Base-by-base conservation (phyloP, 2,797 vertebrate genomes). In the Lepilemur ruficaudatus region DNA sequence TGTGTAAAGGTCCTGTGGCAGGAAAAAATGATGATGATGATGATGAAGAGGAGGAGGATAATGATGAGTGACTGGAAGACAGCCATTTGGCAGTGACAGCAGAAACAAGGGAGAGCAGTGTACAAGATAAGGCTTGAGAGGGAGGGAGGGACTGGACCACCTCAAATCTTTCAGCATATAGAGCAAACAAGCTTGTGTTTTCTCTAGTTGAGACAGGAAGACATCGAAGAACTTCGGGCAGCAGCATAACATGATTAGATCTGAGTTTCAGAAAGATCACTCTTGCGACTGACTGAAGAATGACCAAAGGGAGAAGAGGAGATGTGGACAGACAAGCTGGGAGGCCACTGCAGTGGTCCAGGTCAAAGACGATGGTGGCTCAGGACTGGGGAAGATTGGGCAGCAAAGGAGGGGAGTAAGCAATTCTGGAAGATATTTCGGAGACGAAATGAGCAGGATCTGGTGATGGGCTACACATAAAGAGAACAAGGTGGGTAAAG, bases 341-440 rank as follows among this genome's bases (percentile, higher is more conserved):
- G 20, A 67, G 80, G 32, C 38, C 50, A 30, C 0, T 50, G 5
- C 28, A 52, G 30, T 18, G 10, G 22, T 79, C 55, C 22, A 35
- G 41, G 48, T 72, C 38, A 50, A 80, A 89, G 79, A 15, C 0
- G 10, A 30, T 3, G 30, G 41, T 0, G 4, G 17, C 61, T 93
- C 23, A 72, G 63, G 4, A 30, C 1, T 12, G 3, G 32, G 23
- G 28, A 15, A 14, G 17, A 14, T 2, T 22, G 18, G 18, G 0
- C 72, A 32, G 41, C 9, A 0, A 79, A 48, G 50, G 25, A 86
- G 9, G 2, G 17, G 59, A 88, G 15, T 20, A 75, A 90, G 59
- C 38, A 85, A 43, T 25, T 50, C 17, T 41, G 52, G 13, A 41
- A 92, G 55, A 11, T 25, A 61, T 32, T 75, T 48, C 46, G 30